Percentiles rank a stretch among this genome's conserved stretches.
These are phyloP conservation scores for Oligia fasciuncula DNA, from an alignment of 2,888 invertebrate species.

Conservation along the genomic window DNA sequence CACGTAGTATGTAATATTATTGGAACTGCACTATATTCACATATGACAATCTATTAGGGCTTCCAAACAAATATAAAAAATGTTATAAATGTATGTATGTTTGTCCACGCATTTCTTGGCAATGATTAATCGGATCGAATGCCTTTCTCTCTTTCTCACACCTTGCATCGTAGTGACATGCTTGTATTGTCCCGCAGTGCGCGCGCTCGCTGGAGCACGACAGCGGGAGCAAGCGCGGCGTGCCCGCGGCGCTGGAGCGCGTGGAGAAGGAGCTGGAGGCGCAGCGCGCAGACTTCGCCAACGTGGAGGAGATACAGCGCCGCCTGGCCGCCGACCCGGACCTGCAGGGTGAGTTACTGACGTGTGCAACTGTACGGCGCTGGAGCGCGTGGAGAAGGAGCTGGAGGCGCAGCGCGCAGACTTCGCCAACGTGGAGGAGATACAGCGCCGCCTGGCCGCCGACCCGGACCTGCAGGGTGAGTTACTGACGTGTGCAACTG, in stretches of 20 bases:
- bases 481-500: no score
- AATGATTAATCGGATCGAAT: not conserved
- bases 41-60: no score
- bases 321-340: slow-evolving; percentile 5
- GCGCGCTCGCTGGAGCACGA: slow-evolving; percentile 76
- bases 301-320: slow-evolving; percentile 1
- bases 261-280: slow-evolving; percentile 85
- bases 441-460: no score
- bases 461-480: no score
- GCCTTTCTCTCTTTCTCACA: not conserved
- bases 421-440: not conserved
- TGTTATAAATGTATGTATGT: no score
- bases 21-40: no score
- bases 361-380: slow-evolving; percentile 1
- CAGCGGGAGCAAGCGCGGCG: slow-evolving; percentile 3
- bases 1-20: no score
- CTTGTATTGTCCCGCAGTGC: slow-evolving; percentile 67
- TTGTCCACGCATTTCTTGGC: no score
- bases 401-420: not conserved
- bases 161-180: not conserved
- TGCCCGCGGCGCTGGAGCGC: slow-evolving; percentile 66
- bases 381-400: not conserved
- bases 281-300: slow-evolving; percentile 76
- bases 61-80: no score
- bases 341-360: not conserved